Base-by-base conservation (phyloP, 2,888 invertebrate genomes). In the Hydraecia micacea region DNA sequence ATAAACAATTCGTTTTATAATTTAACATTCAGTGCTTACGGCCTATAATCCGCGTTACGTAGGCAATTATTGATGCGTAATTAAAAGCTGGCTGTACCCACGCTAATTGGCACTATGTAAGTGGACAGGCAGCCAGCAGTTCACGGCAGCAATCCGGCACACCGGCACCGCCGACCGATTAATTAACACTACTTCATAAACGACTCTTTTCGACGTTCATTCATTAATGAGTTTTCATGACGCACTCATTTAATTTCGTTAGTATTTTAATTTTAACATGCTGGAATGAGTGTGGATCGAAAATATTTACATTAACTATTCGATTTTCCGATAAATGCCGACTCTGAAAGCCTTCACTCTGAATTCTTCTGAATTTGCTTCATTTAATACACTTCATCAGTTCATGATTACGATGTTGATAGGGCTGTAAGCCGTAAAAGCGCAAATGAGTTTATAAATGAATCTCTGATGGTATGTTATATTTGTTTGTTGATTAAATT, bases 21-120 rank as follows among this genome's bases (percentile, higher is more conserved):
- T 86, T 81, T 77, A 76, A 58, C 72, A 75, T 70, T 71, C 63
- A 71, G 71, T 77, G 73, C 73, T 83, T 79, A 74, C 79, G 77
- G 70, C 81, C 84, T 88, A 75, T 88, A 89, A 90, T 90, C 79
- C 60, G 32, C 68, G 81, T 85, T 75, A 80, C 83, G 84, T 81
- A 81, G 81, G 67, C 87, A 86, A 90, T 91, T 87, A 91, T 87
- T 77, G 84, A 77, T 67, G 28, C 69, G 52, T 90, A 89, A 91
- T 91, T 88, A 91, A 90, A 91, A 88, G 86, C 86, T 76, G 77
- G 68, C 76, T 86, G 77, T 87, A 69, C 85, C 72, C 81, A 72
- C 69, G 74, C 77, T 84, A 85, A 87, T 88, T 85, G 86, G 76
- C 83, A 75, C 83, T 82, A 77, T 81, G 74, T 73, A 75, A 76